phyloP scores from a whole-genome alignment of 2,113 vertebrate species.

The Ahaetulla prasina region DNA sequence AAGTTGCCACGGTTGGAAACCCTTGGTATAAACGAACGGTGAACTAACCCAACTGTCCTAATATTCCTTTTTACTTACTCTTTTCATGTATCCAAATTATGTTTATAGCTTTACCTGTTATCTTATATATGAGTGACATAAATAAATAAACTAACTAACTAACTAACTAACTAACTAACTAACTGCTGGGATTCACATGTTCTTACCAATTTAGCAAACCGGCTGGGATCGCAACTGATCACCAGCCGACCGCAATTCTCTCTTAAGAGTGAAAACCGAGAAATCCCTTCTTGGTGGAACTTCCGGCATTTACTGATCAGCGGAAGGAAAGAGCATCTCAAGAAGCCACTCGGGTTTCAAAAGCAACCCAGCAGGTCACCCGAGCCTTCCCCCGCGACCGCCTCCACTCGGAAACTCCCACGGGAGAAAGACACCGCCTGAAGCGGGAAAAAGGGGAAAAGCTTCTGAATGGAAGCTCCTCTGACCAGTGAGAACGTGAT shows the following conservation, averaged over 20 bases:
- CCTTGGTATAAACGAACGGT: background rate
- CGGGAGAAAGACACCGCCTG: background rate
- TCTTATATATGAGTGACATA: no score
- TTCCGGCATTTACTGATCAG: background rate
- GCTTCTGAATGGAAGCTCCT: background rate
- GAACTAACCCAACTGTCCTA: background rate
- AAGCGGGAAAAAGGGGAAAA: background rate
- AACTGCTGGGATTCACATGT: background rate
- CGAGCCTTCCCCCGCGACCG: no score
- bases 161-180: no score
- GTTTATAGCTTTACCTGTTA: no score
- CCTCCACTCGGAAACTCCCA: background rate
- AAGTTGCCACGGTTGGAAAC: no score
- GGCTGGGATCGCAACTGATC: background rate
- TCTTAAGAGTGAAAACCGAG: background rate
- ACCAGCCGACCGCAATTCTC: background rate
- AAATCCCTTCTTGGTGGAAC: background rate
- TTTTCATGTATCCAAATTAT: no score
- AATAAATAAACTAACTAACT: no score
- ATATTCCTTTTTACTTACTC: no score
- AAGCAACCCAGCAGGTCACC: background rate
- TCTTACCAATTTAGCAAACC: background rate
- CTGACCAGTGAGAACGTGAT: background rate
- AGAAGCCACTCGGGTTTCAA: background rate
- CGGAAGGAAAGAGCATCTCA: background rate